These are phyloP conservation scores for Siniperca knerii DNA, from an alignment of 2,113 vertebrate genomes.

Conservation along the genomic window DNA sequence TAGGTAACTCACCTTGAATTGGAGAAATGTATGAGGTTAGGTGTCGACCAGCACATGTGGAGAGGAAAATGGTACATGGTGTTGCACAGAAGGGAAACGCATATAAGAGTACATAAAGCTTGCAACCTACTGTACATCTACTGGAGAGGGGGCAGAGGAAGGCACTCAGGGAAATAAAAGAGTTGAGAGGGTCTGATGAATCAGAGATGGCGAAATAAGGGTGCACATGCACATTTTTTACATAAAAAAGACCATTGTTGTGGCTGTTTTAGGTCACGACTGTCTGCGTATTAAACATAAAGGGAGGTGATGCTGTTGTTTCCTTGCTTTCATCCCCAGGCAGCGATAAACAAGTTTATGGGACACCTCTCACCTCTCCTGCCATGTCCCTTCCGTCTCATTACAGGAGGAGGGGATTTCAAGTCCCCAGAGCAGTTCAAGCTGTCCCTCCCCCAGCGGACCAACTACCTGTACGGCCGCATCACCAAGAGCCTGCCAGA, in stretches of 20 bases:
- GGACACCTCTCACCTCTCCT: not conserved
- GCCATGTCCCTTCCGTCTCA: not conserved
- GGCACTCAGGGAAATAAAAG: slow-evolving; percentile 12
- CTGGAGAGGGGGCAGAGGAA: slow-evolving; percentile 31
- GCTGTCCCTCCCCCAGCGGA: slow-evolving; percentile 93
- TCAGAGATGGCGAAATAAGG: slow-evolving; percentile 18
- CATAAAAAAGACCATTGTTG: slow-evolving; percentile 8
- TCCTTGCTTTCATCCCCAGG: not conserved
- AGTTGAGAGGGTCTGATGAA: slow-evolving; percentile 17
- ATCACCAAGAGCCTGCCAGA: slow-evolving; percentile 96
- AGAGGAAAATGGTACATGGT: not conserved
- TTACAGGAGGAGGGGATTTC: slow-evolving; percentile 88
- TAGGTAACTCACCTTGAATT: not conserved
- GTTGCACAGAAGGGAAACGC: not conserved
- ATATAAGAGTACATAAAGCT: not conserved
- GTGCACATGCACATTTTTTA: not conserved
- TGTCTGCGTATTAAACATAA: not conserved
- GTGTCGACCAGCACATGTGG: not conserved
- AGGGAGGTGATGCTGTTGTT: not conserved
- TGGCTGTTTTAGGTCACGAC: not conserved
- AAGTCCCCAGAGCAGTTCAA: slow-evolving; percentile 96
- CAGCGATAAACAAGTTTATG: not conserved
- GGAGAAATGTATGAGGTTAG: not conserved
- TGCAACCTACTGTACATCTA: slow-evolving; percentile 2
- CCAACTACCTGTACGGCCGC: slow-evolving; percentile 96